Evolutionary conservation across 2,888 invertebrate species (phyloP).

Genomic region (Ichneumoninae sp.): DNA sequence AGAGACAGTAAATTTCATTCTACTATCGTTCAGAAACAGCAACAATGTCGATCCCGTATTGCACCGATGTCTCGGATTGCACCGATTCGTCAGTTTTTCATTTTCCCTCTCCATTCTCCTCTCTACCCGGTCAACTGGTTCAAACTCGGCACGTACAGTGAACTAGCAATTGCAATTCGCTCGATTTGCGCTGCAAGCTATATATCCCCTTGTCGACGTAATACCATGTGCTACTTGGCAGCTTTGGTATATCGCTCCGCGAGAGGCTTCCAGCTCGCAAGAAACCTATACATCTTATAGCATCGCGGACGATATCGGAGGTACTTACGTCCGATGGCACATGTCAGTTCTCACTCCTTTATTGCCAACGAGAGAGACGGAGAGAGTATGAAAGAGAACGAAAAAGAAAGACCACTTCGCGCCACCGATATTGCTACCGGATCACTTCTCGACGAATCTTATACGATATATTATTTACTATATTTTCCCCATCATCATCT

Average conservation of each 20-base stretch:
- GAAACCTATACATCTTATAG: constrained; percentile 31
- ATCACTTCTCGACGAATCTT: constrained; percentile 38
- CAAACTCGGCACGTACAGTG: constrained; percentile 39
- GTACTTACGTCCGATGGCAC: constrained; percentile 50
- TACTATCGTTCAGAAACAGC: background rate
- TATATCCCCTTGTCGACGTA: constrained; percentile 22
- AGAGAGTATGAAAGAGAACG: background rate
- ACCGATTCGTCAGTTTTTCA: constrained; percentile 28
- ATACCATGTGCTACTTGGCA: constrained; percentile 45
- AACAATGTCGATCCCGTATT: background rate
- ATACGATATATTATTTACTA: constrained; percentile 33
- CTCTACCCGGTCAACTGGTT: constrained; percentile 4
- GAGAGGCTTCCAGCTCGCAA: constrained; percentile 9
- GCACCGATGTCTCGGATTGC: constrained; percentile 2
- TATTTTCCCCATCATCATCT: constrained; percentile 10
- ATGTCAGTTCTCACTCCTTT: constrained; percentile 60
- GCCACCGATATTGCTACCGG: constrained; percentile 66
- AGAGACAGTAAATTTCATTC: background rate
- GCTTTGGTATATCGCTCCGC: constrained; percentile 22
- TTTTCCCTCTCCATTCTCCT: background rate
- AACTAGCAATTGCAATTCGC: constrained; percentile 52
- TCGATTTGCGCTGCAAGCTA: constrained; percentile 46
- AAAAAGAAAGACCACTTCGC: constrained; percentile 38
- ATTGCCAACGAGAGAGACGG: constrained; percentile 27
- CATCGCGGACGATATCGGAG: constrained; percentile 48